Evolutionary conservation across 2,797 vertebrate species (phyloP).

Genomic region (Pseudochirops cupreus): DNA sequence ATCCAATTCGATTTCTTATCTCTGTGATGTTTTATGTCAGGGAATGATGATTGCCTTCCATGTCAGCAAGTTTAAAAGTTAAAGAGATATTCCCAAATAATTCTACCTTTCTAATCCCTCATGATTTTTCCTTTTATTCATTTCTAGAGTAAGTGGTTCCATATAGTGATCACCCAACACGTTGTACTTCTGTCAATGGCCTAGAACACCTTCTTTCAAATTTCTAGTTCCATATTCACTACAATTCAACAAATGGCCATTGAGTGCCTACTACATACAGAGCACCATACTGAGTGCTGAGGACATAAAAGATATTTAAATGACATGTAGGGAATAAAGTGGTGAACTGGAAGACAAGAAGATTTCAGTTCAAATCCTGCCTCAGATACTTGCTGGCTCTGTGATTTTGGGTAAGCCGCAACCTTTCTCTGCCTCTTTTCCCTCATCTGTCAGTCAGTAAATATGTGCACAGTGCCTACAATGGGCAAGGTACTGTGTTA

Average conservation of each 20-base stretch:
- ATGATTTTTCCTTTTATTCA: background rate
- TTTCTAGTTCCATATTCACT: background rate
- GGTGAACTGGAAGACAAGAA: background rate
- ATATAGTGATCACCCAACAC: background rate
- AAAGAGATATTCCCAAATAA: background rate
- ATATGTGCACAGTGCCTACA: background rate
- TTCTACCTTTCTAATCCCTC: too few species aligned
- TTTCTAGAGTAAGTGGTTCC: background rate
- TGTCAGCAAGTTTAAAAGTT: background rate
- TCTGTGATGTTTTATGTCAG: background rate
- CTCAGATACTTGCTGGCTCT: background rate
- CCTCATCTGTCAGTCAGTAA: background rate
- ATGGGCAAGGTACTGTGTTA: background rate
- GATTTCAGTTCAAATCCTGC: background rate
- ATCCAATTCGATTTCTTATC: background rate
- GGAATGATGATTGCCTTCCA: background rate
- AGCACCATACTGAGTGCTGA: background rate
- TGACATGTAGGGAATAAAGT: background rate
- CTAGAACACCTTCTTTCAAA: background rate
- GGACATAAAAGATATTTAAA: background rate
- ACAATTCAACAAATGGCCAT: background rate
- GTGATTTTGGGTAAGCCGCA: background rate
- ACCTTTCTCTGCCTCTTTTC: background rate
- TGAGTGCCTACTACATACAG: background rate
- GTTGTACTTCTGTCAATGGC: background rate